Evolutionary conservation across 2,797 vertebrate species (phyloP).

Genomic region (Notolabrus celidotus): DNA sequence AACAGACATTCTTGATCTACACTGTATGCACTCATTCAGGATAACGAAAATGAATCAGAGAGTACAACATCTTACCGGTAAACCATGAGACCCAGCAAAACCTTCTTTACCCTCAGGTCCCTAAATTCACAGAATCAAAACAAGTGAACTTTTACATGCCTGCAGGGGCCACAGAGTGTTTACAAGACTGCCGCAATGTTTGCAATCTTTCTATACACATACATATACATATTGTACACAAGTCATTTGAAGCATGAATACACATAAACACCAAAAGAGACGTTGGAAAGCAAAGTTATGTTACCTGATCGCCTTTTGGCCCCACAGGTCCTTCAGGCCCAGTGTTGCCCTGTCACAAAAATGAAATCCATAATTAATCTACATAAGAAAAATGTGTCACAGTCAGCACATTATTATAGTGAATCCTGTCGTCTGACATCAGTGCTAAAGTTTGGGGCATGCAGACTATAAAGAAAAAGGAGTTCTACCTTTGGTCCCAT

Average conservation of each 20-base stretch:
- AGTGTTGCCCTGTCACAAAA: conserved; percentile 65
- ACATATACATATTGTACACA: background rate
- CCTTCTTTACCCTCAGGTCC: conserved; percentile 69
- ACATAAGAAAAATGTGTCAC: background rate
- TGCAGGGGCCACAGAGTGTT: background rate
- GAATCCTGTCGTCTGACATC: background rate
- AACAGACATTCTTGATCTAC: background rate
- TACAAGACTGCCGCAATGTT: background rate
- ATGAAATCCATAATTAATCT: conserved; percentile 11
- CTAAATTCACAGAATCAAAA: conserved; percentile 42
- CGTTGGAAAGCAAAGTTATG: background rate
- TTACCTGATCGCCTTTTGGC: conserved; percentile 69
- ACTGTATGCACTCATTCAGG: background rate
- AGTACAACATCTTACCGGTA: conserved; percentile 65
- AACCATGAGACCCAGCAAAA: conserved; percentile 72
- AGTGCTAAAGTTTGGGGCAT: background rate
- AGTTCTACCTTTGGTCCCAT: conserved; percentile 77
- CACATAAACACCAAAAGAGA: conserved; percentile 2
- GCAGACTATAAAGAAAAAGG: background rate
- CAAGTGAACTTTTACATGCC: background rate
- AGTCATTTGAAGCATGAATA: background rate
- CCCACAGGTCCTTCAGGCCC: conserved; percentile 61
- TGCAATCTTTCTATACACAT: background rate
- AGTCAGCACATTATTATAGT: background rate
- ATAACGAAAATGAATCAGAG: background rate